Percentiles rank a stretch among this genome's conserved stretches.
phyloP scores from a whole-genome alignment of 2,797 vertebrate genomes.

The Muscicapa striata region DNA sequence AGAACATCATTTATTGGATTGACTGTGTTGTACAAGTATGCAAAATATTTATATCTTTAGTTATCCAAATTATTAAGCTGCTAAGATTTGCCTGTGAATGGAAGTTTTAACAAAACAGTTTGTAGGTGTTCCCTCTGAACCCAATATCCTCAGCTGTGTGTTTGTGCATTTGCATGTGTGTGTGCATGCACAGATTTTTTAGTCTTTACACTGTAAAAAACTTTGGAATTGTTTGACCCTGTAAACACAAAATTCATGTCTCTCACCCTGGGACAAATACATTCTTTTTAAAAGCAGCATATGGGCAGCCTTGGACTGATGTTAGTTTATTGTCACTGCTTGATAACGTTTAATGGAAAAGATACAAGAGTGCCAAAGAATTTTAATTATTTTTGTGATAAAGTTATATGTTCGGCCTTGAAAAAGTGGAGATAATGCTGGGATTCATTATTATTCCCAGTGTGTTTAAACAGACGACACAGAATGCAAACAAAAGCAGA shows the following conservation, averaged over 20 bases:
- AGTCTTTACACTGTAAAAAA: slow-evolving; percentile 70
- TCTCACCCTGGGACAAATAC: slow-evolving; percentile 81
- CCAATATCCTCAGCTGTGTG: slow-evolving; percentile 21
- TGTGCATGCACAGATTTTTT: slow-evolving; percentile 70
- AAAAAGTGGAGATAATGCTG: slow-evolving; percentile 99
- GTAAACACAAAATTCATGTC: slow-evolving; percentile 82
- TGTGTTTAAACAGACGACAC: slow-evolving; percentile 99
- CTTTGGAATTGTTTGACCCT: slow-evolving; percentile 77
- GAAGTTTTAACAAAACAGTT: slow-evolving; percentile 71
- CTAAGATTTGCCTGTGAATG: slow-evolving; percentile 70
- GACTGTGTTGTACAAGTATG: slow-evolving; percentile 71
- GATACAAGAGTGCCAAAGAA: slow-evolving; percentile 98
- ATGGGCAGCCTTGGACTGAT: slow-evolving; percentile 89
- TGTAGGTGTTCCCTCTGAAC: slow-evolving; percentile 67
- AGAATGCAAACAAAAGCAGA: slow-evolving; percentile 99
- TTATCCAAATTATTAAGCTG: slow-evolving; percentile 68
- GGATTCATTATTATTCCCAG: slow-evolving; percentile 99
- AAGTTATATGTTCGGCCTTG: slow-evolving; percentile 99
- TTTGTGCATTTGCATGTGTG: slow-evolving; percentile 42
- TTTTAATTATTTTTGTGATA: slow-evolving; percentile 99
- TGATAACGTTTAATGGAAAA: slow-evolving; percentile 99
- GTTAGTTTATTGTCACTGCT: slow-evolving; percentile 93
- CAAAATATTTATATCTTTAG: slow-evolving; percentile 76
- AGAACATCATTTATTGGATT: slow-evolving; percentile 70
- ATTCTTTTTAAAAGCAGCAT: slow-evolving; percentile 87